Conservation (phyloP, 2,113 vertebrate genomes). For the Ceuthmochares aereus region DNA sequence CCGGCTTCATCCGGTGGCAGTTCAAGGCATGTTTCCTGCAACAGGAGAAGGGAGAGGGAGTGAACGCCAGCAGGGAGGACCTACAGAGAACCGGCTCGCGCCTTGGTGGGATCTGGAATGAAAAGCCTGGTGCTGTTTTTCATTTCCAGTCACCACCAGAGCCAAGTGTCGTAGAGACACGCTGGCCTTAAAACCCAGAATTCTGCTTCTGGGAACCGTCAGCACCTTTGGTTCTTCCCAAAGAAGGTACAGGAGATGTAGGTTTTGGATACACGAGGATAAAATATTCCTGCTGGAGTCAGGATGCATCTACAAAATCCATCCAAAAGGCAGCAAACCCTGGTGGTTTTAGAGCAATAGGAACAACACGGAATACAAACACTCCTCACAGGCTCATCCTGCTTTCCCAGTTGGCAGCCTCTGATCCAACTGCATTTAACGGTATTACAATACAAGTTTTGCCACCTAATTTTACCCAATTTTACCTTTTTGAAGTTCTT, state of each 20-base stretch:
- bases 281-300: neutral
- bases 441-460: neutral
- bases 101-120: neutral
- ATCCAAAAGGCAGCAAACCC: neutral
- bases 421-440: neutral
- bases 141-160: too few species aligned
- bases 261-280: neutral
- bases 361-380: fast-evolving
- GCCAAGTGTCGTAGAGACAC: too few species aligned
- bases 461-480: too few species aligned
- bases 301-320: neutral
- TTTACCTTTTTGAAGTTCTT: neutral
- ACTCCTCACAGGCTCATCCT: neutral
- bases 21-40: conserved; percentile 90
- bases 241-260: neutral
- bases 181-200: neutral
- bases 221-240: neutral
- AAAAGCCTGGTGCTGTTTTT: too few species aligned
- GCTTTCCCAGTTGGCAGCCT: neutral
- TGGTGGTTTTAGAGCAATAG: neutral
- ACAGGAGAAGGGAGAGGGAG: neutral
- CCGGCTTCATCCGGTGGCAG: conserved; percentile 93
- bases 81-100: too few species aligned
- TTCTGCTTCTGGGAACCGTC: neutral
- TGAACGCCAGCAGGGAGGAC: neutral